Conservation (phyloP, 2,113 vertebrate species). For the Meriones unguiculatus region DNA sequence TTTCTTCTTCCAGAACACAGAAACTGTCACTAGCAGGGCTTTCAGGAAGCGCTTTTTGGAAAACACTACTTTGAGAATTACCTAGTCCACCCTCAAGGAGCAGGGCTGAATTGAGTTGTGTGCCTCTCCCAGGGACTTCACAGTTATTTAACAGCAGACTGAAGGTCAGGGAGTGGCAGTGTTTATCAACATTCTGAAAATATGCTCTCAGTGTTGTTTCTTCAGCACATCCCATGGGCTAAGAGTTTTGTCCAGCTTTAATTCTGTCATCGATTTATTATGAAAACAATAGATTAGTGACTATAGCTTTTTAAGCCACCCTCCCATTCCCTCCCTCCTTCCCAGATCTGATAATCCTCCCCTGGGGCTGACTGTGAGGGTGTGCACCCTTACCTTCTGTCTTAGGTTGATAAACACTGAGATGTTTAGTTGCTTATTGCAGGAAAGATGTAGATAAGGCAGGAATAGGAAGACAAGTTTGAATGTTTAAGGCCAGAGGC, state of each 20-base stretch:
- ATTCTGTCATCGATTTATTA: not conserved
- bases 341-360: not conserved
- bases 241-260: constrained; percentile 34
- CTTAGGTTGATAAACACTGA: not conserved
- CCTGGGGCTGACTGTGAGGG: not conserved
- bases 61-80: not conserved
- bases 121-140: not conserved
- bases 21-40: not conserved
- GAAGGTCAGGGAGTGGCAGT: not conserved
- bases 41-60: not conserved
- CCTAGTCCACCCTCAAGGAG: not conserved
- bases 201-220: not conserved
- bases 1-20: not conserved
- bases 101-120: not conserved
- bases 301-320: not conserved
- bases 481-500: not conserved
- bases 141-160: not conserved
- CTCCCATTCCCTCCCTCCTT: not conserved
- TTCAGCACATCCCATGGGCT: not conserved
- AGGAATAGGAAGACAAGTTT: not conserved
- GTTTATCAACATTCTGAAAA: constrained; percentile 34
- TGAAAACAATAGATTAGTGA: constrained; percentile 19
- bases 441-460: not conserved
- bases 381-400: not conserved
- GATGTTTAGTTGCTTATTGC: not conserved